These are phyloP conservation scores for Hystrix cristata DNA, from an alignment of 2,113 vertebrate genomes.

Conservation along the genomic window DNA sequence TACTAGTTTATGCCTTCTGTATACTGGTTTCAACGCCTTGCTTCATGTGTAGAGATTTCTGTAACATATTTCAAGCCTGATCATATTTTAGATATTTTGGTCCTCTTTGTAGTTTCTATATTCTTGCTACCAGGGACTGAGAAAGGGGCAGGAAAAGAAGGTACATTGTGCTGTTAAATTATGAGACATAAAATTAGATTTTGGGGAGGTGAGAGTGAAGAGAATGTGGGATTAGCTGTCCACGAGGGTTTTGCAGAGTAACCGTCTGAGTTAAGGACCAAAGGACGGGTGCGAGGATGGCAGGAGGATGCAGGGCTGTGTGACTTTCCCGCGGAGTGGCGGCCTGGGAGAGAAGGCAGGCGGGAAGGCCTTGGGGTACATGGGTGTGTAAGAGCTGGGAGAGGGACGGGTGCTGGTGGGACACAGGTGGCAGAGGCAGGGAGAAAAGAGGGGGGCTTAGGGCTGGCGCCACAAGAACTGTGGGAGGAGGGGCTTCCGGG, in stretches of 20 bases:
- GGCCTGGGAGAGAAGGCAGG: not conserved
- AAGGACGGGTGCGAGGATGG: not conserved
- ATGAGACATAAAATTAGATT: not conserved
- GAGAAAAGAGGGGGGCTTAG: not conserved
- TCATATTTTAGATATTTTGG: constrained; percentile 17
- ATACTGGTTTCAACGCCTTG: not conserved
- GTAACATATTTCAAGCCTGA: constrained; percentile 10
- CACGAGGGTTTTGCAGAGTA: not conserved
- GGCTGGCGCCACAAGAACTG: not conserved
- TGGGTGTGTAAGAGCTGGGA: not conserved
- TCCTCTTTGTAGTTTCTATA: not conserved
- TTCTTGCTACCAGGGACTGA: not conserved
- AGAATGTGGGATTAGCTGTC: not conserved
- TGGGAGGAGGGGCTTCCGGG: not conserved
- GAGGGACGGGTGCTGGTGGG: not conserved
- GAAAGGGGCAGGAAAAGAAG: not conserved
- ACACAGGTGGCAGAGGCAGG: not conserved
- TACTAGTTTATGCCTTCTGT: not conserved
- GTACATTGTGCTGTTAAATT: not conserved
- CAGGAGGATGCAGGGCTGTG: not conserved
- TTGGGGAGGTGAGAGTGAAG: not conserved
- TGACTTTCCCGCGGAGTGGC: not conserved
- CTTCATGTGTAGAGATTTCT: not conserved
- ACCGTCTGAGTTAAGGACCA: not conserved
- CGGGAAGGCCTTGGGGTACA: not conserved